These are phyloP conservation scores for Silurus glanis DNA, from an alignment of 2,113 vertebrate genomes.

Conservation along the genomic window DNA sequence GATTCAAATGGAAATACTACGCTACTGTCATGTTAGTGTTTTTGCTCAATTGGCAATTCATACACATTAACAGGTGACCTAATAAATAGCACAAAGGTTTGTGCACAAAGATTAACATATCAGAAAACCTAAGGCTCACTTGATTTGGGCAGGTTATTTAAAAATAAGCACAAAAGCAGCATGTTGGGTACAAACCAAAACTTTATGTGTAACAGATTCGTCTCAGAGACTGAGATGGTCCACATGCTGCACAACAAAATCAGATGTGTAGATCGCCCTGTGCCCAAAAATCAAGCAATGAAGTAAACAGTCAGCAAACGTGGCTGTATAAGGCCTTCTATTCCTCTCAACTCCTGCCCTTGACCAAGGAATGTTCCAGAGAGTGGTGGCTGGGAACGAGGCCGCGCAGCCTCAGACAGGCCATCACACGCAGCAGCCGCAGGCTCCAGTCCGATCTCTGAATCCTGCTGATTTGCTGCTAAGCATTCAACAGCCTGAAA, in stretches of 20 bases:
- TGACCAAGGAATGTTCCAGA: conserved; percentile 67
- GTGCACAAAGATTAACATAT: not conserved
- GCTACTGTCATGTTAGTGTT: not conserved
- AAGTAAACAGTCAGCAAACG: conserved; percentile 30
- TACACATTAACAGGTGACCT: not conserved
- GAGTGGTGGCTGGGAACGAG: conserved; percentile 65
- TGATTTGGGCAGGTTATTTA: not conserved
- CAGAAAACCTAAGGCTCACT: not conserved
- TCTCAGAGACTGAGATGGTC: not conserved
- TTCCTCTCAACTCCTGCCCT: conserved; percentile 52
- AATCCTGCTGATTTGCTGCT: conserved; percentile 35
- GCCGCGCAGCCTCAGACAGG: conserved; percentile 66
- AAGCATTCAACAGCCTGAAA: conserved; percentile 36
- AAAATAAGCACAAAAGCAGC: conserved; percentile 11
- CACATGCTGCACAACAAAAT: conserved; percentile 11
- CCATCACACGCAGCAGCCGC: conserved; percentile 54
- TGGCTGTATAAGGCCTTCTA: conserved; percentile 57
- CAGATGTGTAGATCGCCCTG: conserved; percentile 13
- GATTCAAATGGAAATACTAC: not conserved
- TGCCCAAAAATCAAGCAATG: conserved; percentile 21
- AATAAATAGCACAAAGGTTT: not conserved
- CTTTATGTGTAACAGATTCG: not conserved
- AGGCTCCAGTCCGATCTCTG: conserved; percentile 46
- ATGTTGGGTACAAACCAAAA: not conserved
- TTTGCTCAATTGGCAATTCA: not conserved